Conservation (phyloP, 1,140 invertebrate species). For the Nebria ingens region DNA sequence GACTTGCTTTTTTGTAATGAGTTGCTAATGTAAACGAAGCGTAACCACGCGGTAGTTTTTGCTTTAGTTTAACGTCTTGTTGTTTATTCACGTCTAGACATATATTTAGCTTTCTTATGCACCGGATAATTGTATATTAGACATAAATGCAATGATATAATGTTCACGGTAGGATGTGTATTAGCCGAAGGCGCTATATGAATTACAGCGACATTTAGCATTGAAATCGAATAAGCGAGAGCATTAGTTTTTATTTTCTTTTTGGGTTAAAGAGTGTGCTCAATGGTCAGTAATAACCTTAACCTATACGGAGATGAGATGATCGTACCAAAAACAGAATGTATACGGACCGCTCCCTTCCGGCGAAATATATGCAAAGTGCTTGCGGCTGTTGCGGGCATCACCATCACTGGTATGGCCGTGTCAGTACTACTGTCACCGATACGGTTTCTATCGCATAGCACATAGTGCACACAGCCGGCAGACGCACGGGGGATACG, state of each 20-base stretch:
- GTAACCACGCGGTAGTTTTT: background rate
- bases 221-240: background rate
- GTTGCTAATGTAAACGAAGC: background rate
- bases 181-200: background rate
- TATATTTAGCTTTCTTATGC: background rate
- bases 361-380: background rate
- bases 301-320: background rate
- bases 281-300: background rate
- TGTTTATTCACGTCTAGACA: slow-evolving; percentile 9
- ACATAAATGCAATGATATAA: background rate
- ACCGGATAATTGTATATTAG: slow-evolving; percentile 1
- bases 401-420: too few relatives aligned
- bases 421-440: too few relatives aligned
- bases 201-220: background rate
- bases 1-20: background rate
- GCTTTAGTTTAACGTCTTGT: background rate
- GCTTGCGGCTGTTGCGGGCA: too few relatives aligned
- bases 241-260: background rate
- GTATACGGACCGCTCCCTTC: background rate
- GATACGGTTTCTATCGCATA: background rate
- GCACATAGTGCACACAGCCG: background rate
- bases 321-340: background rate
- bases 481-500: background rate
- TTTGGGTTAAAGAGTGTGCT: too few relatives aligned
- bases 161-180: too few relatives aligned